Evolutionary conservation across 2,113 vertebrate genomes (phyloP).

Genomic region (Gadus chalcogrammus): DNA sequence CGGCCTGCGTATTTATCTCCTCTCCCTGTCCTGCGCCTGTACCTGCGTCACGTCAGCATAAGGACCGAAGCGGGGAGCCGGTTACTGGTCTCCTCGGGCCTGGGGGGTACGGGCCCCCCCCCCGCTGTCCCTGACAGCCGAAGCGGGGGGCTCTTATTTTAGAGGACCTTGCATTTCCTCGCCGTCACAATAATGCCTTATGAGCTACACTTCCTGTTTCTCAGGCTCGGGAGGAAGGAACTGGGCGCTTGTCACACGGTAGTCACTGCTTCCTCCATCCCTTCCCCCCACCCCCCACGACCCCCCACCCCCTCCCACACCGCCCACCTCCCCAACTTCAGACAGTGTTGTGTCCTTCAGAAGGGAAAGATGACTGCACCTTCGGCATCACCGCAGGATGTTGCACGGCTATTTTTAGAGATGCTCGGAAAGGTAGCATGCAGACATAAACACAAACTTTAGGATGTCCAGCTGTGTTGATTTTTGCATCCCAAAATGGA

Average conservation of each 20-base stretch:
- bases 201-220: conserved; percentile 76
- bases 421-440: conserved; percentile 64
- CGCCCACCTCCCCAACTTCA: conserved; percentile 58
- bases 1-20: neutral
- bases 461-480: conserved; percentile 71
- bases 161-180: conserved; percentile 77
- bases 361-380: conserved; percentile 70
- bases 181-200: conserved; percentile 78
- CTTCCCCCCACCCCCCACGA: neutral
- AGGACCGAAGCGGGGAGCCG: conserved; percentile 6
- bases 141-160: conserved; percentile 70
- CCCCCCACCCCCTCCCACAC: neutral
- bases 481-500: conserved; percentile 59
- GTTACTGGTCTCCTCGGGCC: conserved; percentile 45
- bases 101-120: conserved; percentile 41
- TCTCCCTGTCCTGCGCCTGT: neutral
- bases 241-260: conserved; percentile 74
- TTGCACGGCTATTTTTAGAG: conserved; percentile 60
- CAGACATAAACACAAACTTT: conserved; percentile 75
- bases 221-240: conserved; percentile 76
- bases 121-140: conserved; percentile 66
- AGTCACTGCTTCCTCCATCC: conserved; percentile 68
- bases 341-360: conserved; percentile 70
- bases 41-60: conserved; percentile 34
- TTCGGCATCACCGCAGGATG: conserved; percentile 69